A percentile compares a stretch with the other conserved stretches of the same genome.
Evolutionary conservation across 2,113 vertebrate genomes (phyloP).

Genomic region (Heteronetta atricapilla): DNA sequence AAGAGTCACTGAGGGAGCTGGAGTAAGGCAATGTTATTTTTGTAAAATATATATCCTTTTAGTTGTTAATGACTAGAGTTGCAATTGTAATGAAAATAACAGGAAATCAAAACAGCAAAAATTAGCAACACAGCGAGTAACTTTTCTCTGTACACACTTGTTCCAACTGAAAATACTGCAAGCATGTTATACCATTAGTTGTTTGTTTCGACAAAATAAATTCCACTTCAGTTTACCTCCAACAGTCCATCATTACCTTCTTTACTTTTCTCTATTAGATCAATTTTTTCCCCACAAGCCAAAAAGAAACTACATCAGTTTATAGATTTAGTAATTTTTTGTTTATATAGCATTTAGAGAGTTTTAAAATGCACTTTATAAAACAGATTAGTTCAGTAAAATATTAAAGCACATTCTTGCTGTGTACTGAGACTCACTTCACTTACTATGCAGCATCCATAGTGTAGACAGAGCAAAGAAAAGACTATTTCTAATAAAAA

Average conservation of each 20-base stretch:
- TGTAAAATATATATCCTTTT: not conserved
- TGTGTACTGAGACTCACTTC: not conserved
- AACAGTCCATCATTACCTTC: not conserved
- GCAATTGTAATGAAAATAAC: not conserved
- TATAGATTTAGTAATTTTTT: not conserved
- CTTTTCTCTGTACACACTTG: not conserved
- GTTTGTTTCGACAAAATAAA: not conserved
- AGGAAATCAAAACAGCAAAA: not conserved
- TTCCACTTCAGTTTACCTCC: not conserved
- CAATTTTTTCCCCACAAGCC: not conserved
- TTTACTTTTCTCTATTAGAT: not conserved
- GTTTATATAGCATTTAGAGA: not conserved
- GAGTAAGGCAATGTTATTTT: not conserved
- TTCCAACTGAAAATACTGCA: not conserved
- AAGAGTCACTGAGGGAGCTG: not conserved
- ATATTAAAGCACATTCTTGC: not conserved
- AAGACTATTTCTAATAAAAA: constrained; percentile 56
- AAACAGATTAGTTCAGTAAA: not conserved
- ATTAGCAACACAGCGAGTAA: not conserved
- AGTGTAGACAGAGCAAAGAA: not conserved
- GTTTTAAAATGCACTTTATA: not conserved
- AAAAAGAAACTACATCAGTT: not conserved
- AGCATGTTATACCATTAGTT: not conserved
- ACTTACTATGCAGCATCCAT: constrained; percentile 21
- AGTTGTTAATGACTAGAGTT: not conserved